A percentile compares a stretch with the other conserved stretches of the same genome.
Conservation (phyloP, 2,797 vertebrate species). For the Moxostoma hubbsi region DNA sequence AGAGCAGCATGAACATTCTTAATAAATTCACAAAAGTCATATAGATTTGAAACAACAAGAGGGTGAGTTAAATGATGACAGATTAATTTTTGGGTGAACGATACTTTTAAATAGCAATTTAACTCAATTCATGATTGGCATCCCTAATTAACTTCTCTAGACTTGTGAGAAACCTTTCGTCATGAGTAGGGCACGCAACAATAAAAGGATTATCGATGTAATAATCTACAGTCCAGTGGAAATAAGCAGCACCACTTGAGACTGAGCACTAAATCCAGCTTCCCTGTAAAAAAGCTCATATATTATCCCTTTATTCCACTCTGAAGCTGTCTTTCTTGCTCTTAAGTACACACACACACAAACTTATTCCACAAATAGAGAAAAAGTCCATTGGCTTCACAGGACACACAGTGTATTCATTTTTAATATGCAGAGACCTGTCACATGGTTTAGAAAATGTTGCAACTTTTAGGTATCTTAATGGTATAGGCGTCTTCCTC, state of each 20-base stretch:
- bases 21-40: too few relatives aligned
- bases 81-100: too few relatives aligned
- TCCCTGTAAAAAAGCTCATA: slow-evolving; percentile 37
- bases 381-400: neutral
- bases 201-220: slow-evolving; percentile 36
- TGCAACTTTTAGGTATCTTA: too few relatives aligned
- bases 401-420: neutral
- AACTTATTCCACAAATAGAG: neutral
- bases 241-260: slow-evolving; percentile 42
- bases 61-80: too few relatives aligned
- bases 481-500: too few relatives aligned
- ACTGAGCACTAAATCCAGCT: slow-evolving; percentile 41
- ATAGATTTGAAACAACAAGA: too few relatives aligned
- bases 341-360: neutral
- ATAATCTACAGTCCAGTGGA: slow-evolving; percentile 41
- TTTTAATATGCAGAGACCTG: slow-evolving; percentile 2
- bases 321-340: neutral
- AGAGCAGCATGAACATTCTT: too few relatives aligned
- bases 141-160: neutral
- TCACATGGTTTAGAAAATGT: neutral
- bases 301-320: slow-evolving; percentile 36
- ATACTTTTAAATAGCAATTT: neutral
- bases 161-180: slow-evolving; percentile 8
- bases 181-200: slow-evolving; percentile 31
- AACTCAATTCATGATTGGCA: too few relatives aligned